phyloP scores from a whole-genome alignment of 1,140 invertebrate genomes.

The Drosophila punjabiensis region DNA sequence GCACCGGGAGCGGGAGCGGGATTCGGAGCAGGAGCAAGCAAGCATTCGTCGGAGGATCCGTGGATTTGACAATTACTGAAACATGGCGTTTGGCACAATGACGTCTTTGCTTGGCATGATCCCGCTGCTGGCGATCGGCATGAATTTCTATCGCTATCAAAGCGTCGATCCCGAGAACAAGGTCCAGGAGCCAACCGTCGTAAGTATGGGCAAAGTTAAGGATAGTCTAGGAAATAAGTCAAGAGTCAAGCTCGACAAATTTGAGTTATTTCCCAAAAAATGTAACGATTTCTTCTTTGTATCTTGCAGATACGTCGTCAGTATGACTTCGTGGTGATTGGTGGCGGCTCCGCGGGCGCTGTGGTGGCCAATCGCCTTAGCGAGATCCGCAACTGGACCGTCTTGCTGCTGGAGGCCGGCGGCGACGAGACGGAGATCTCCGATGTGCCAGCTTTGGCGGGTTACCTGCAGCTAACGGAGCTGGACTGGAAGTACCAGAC shows the following conservation, averaged over 20 bases:
- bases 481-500: slow-evolving; percentile 98
- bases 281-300: not conserved
- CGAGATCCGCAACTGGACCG: slow-evolving; percentile 91
- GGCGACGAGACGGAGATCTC: slow-evolving; percentile 93
- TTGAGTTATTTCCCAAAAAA: too few relatives aligned
- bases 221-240: too few relatives aligned
- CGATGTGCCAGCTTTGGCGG: slow-evolving; percentile 91
- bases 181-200: slow-evolving; percentile 89
- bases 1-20: slow-evolving; percentile 1
- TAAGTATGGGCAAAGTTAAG: slow-evolving; percentile 83
- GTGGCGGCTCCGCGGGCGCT: slow-evolving; percentile 96
- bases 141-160: slow-evolving; percentile 93
- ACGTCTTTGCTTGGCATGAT: slow-evolving; percentile 90
- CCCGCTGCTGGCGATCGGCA: slow-evolving; percentile 91
- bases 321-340: slow-evolving; percentile 94
- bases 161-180: slow-evolving; percentile 93
- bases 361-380: slow-evolving; percentile 96
- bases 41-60: slow-evolving; percentile 69
- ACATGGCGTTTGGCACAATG: slow-evolving; percentile 85
- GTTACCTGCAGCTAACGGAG: slow-evolving; percentile 91
- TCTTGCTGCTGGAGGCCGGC: slow-evolving; percentile 93
- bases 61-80: slow-evolving; percentile 86
- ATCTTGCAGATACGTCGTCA: slow-evolving; percentile 88
- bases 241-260: too few relatives aligned
- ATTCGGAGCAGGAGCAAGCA: slow-evolving; percentile 5